These are phyloP conservation scores for Taenaris catops DNA, from an alignment of 2,888 invertebrate species.

Conservation along the genomic window DNA sequence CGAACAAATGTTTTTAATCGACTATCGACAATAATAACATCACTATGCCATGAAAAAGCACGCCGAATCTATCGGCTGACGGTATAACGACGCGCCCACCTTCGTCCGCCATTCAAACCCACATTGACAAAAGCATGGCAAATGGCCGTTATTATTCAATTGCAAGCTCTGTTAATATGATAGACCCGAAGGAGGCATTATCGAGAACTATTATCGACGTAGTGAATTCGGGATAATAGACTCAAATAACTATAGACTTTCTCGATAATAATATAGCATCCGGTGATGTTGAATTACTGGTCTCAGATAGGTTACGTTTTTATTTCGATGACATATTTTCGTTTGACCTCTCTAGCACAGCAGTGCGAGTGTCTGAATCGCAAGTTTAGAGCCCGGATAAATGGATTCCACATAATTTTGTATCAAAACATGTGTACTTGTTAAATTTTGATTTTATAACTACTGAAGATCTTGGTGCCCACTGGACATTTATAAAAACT, in stretches of 20 bases:
- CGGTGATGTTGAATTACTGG: not conserved
- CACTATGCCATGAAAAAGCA: conserved; percentile 39
- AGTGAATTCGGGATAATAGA: conserved; percentile 16
- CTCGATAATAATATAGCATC: conserved; percentile 4
- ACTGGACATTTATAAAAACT: no score
- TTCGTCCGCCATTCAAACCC: conserved; percentile 59
- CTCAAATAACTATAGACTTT: conserved; percentile 12
- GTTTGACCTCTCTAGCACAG: no score
- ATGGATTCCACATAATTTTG: no score
- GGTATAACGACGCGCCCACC: conserved; percentile 69
- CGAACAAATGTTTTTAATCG: no score
- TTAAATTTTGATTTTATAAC: no score
- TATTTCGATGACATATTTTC: no score
- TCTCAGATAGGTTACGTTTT: no score
- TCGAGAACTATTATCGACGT: conserved; percentile 32
- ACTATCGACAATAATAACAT: conserved; percentile 20
- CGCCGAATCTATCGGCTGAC: conserved; percentile 46
- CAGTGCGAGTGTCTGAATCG: no score
- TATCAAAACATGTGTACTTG: no score
- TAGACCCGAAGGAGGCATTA: conserved; percentile 41
- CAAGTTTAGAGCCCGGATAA: no score
- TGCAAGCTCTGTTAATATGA: conserved; percentile 57
- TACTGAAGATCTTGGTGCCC: no score
- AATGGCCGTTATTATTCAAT: conserved; percentile 65
- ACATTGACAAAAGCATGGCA: conserved; percentile 69